These are phyloP conservation scores for Seira ritae DNA, from an alignment of 2,888 invertebrate genomes.

Conservation along the genomic window DNA sequence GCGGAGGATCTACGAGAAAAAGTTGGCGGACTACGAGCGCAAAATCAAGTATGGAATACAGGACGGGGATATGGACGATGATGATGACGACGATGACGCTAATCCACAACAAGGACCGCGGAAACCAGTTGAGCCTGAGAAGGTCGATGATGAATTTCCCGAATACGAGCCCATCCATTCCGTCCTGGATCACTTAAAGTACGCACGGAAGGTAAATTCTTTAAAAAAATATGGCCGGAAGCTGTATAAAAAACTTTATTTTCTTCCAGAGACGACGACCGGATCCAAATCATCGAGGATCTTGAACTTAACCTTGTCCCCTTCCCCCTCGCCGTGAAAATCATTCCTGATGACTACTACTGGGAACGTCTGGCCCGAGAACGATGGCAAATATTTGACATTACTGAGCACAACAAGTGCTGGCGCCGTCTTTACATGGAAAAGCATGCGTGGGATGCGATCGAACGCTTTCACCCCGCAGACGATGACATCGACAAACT, in stretches of 20 bases:
- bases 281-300: constrained; percentile 68
- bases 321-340: constrained; percentile 66
- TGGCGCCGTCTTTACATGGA: constrained; percentile 70
- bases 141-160: constrained; percentile 60
- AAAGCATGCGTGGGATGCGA: constrained; percentile 63
- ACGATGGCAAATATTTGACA: constrained; percentile 63
- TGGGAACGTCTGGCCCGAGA: constrained; percentile 69
- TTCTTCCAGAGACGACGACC: constrained; percentile 53
- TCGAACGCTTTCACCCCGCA: constrained; percentile 71
- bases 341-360: constrained; percentile 71
- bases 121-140: constrained; percentile 47
- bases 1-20: constrained; percentile 53
- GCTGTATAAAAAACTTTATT: constrained; percentile 7
- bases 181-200: constrained; percentile 57
- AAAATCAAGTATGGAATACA: constrained; percentile 5
- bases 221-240: not conserved
- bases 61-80: constrained; percentile 48
- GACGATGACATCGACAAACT: constrained; percentile 62
- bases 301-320: constrained; percentile 70
- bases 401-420: constrained; percentile 59
- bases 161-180: constrained; percentile 56
- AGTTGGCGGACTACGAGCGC: constrained; percentile 36
- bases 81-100: constrained; percentile 47
- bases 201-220: not conserved
- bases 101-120: constrained; percentile 30